phyloP scores from a whole-genome alignment of 2,888 invertebrate species.

The Caenorhabditis becei region DNA sequence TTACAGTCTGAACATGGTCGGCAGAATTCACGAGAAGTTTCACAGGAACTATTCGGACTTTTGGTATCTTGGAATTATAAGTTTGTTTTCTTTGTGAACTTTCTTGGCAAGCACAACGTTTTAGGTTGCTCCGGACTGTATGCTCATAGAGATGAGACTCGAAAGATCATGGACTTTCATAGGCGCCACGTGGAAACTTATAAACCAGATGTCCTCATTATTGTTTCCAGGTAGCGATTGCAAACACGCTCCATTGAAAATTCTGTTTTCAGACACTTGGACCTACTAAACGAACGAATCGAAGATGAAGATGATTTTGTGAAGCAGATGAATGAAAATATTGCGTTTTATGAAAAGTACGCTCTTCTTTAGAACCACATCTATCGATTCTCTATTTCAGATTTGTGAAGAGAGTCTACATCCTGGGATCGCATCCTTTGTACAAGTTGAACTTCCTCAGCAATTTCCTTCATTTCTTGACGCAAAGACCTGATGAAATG shows the following conservation, averaged over 20 bases:
- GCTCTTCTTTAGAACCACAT: no score
- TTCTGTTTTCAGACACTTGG: background rate
- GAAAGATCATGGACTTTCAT: background rate
- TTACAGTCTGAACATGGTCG: background rate
- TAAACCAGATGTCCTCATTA: background rate
- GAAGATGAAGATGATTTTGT: background rate
- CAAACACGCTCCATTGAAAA: no score
- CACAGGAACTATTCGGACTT: background rate
- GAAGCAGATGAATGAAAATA: background rate
- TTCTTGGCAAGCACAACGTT: no score
- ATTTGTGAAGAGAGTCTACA: constrained; percentile 24
- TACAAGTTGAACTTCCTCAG: constrained; percentile 31
- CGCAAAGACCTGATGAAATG: constrained; percentile 6
- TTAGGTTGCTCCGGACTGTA: no score
- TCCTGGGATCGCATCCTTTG: constrained; percentile 25
- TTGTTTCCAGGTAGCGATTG: background rate
- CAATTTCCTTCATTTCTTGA: constrained; percentile 22
- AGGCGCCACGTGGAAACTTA: background rate
- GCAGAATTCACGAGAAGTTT: background rate
- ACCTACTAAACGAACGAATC: background rate
- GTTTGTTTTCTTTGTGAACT: background rate
- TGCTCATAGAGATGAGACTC: background rate
- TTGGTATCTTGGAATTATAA: background rate
- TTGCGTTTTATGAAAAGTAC: background rate
- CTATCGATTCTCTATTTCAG: no score